Base-by-base conservation (phyloP, 2,113 vertebrate genomes). In the Oostethus manadensis region DNA sequence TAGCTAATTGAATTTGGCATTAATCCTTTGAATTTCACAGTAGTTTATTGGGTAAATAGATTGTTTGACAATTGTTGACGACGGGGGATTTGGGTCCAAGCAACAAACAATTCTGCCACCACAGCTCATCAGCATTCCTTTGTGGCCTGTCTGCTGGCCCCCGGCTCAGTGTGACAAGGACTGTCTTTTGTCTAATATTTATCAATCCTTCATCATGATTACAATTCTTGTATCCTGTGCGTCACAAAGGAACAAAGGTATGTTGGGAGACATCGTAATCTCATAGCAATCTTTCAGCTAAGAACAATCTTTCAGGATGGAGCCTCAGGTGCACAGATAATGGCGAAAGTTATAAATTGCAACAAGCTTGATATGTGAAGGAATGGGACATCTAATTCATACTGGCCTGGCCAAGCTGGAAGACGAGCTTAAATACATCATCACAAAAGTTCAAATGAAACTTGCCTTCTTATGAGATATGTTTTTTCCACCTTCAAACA, bases 181-280 rank as follows among this genome's bases (percentile, higher is more conserved):
- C 64, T 80, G 76, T 78, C 82, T 78, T 81, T 51, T 60, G 70
- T 68, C 60, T 70, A 67, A 78, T 67, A 76, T 74, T 74, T 70
- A 78, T 71, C 59, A 51, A 75, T 84, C 79, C 57, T 50, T 88
- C 75, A 77, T 65, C 38, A 71, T 66, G 55, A 84, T 84, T 80
- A 79, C 26, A 71, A 62, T 78, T 66, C 60, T 22, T 21, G 51
- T 56, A 40, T 68, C 64, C 64, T 51, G 33, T 8, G 46, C 57
- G 70, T 69, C 54, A n/a, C 42, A 46, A 33, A 43, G 54, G 56
- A 48, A 53, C 33, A 11, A 38, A 53, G 18, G 44, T 44, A 43
- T 22, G 60, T 26, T 49, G 42, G 20, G 59, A 59, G 72, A 59
- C 58, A 77, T 63, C 70, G 60, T 60, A 74, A 83, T 85, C 63